phyloP scores from a whole-genome alignment of 1,140 invertebrate genomes.

The Drosophila pseudoobscura region DNA sequence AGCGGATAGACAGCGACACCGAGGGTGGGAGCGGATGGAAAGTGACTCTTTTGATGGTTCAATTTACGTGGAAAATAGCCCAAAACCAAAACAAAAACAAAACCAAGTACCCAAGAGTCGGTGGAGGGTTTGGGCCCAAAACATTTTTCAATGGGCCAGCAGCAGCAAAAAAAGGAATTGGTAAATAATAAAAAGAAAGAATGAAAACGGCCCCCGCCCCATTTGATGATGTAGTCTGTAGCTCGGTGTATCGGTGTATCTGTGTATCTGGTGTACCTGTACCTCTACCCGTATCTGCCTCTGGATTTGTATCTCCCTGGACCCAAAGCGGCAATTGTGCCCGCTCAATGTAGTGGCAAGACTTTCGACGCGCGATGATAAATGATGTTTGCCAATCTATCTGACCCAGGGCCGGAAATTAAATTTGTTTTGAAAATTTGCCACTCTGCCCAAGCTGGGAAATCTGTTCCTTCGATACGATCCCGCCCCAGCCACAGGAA shows the following conservation, averaged over 20 bases:
- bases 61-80: conserved; percentile 25
- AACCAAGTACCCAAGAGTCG: not conserved
- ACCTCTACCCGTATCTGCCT: not conserved
- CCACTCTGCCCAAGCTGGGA: conserved; percentile 10
- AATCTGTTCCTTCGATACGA: not conserved
- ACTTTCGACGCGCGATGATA: conserved; percentile 24
- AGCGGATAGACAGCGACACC: not conserved
- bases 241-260: not conserved
- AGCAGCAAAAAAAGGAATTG: no score
- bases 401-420: conserved; percentile 31
- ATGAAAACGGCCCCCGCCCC: no score
- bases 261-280: not conserved
- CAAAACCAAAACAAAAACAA: not conserved
- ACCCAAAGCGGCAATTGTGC: no score
- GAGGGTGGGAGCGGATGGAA: conserved; percentile 10
- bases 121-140: no score
- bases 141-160: no score
- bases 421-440: conserved; percentile 44
- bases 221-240: no score
- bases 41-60: conserved; percentile 24
- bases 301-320: not conserved
- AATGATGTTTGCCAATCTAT: conserved; percentile 37
- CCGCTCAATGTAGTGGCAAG: no score
- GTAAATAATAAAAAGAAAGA: no score
- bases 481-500: not conserved